phyloP scores from a whole-genome alignment of 1,140 invertebrate genomes.

The Dryas iulia region DNA sequence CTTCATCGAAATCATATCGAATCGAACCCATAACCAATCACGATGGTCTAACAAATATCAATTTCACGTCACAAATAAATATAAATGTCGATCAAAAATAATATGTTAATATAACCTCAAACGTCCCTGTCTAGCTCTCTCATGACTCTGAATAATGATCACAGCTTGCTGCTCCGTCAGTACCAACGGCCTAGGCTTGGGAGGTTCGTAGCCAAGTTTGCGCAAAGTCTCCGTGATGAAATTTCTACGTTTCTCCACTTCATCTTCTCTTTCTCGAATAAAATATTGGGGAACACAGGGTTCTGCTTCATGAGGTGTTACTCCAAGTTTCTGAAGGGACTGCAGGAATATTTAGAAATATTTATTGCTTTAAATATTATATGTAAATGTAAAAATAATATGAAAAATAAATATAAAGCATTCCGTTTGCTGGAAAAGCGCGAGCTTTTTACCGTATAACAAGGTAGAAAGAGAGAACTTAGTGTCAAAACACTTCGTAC shows the following conservation, averaged over 20 bases:
- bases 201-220: slow-evolving; percentile 85
- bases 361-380: neutral
- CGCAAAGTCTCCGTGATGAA: slow-evolving; percentile 85
- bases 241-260: slow-evolving; percentile 81
- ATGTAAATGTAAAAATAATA: too few relatives aligned
- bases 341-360: slow-evolving; percentile 11
- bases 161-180: slow-evolving; percentile 92
- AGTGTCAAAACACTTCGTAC: too few relatives aligned
- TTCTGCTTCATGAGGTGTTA: slow-evolving; percentile 85
- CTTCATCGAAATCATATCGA: too few relatives aligned
- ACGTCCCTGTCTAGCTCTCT: slow-evolving; percentile 93
- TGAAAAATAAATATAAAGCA: too few relatives aligned
- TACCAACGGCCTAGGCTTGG: slow-evolving; percentile 78
- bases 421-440: too few relatives aligned
- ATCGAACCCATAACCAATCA: too few relatives aligned
- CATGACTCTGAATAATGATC: slow-evolving; percentile 92
- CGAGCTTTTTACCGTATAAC: too few relatives aligned
- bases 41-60: too few relatives aligned
- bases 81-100: neutral
- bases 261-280: slow-evolving; percentile 83
- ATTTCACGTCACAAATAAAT: too few relatives aligned
- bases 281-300: slow-evolving; percentile 86
- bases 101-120: slow-evolving; percentile 68
- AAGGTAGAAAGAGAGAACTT: too few relatives aligned
- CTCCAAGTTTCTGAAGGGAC: slow-evolving; percentile 76